A percentile compares a stretch with the other conserved stretches of the same genome.
These are phyloP conservation scores for Macaca fascicularis DNA, from an alignment of 2,113 vertebrate species.

Conservation along the genomic window DNA sequence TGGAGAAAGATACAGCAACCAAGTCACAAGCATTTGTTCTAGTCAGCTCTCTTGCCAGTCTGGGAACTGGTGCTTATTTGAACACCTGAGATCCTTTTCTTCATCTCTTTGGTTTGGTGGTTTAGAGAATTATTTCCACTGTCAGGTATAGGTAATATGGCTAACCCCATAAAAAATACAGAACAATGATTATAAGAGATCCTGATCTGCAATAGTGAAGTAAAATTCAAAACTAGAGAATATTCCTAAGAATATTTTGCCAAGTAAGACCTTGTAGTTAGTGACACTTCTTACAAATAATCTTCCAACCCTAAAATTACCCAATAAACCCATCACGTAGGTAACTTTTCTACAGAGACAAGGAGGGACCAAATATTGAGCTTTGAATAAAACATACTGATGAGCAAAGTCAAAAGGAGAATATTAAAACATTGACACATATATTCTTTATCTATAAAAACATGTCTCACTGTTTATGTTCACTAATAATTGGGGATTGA, in stretches of 20 bases:
- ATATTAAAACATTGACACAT: background rate
- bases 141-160: background rate
- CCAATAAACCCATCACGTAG: background rate
- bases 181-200: background rate
- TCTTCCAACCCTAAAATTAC: background rate
- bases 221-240: constrained; percentile 33
- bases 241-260: background rate
- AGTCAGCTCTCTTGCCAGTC: constrained; percentile 23
- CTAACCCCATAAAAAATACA: background rate
- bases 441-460: background rate
- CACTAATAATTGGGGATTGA: background rate
- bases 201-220: background rate
- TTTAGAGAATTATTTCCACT: constrained; percentile 58
- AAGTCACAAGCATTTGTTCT: constrained; percentile 18
- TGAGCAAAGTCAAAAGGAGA: background rate
- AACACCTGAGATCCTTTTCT: constrained; percentile 51
- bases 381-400: background rate
- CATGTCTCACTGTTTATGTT: background rate
- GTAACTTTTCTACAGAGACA: background rate
- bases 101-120: constrained; percentile 12
- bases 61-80: constrained; percentile 37
- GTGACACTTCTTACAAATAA: constrained; percentile 13
- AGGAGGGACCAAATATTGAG: background rate
- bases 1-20: constrained; percentile 48
- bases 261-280: background rate